These are phyloP conservation scores for Neodiprion virginianus DNA, from an alignment of 1,140 invertebrate genomes.

Conservation along the genomic window DNA sequence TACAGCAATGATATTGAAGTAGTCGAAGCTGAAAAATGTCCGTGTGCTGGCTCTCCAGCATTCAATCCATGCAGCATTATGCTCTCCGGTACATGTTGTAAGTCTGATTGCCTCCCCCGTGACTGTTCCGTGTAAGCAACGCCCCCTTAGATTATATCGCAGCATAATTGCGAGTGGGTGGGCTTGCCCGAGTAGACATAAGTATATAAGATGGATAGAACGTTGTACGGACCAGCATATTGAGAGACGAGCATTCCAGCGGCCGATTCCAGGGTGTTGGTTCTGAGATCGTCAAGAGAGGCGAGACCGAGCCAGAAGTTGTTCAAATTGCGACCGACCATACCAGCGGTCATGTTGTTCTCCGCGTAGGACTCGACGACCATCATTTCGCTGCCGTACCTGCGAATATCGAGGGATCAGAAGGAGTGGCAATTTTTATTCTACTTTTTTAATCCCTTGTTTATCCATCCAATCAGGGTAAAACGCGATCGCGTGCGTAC, in stretches of 20 bases:
- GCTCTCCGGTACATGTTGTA: neutral
- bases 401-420: conserved; percentile 53
- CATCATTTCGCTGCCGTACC: conserved; percentile 92
- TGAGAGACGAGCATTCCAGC: conserved; percentile 90
- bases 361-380: conserved; percentile 87
- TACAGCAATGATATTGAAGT: no score
- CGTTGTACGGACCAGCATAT: conserved; percentile 74
- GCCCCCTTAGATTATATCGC: neutral
- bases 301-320: conserved; percentile 89
- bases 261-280: conserved; percentile 92
- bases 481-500: no score
- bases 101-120: neutral
- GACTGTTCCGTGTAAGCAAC: neutral
- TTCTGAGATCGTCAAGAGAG: conserved; percentile 88
- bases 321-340: conserved; percentile 71
- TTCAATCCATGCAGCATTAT: neutral
- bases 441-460: no score
- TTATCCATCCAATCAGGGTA: no score
- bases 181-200: no score
- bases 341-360: conserved; percentile 87
- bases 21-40: no score
- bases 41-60: neutral
- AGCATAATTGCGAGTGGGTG: neutral
- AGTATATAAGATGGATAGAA: conserved; percentile 1
- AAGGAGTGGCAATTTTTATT: no score